Conservation (phyloP, 2,888 invertebrate species). For the Cyaniris semiargus region DNA sequence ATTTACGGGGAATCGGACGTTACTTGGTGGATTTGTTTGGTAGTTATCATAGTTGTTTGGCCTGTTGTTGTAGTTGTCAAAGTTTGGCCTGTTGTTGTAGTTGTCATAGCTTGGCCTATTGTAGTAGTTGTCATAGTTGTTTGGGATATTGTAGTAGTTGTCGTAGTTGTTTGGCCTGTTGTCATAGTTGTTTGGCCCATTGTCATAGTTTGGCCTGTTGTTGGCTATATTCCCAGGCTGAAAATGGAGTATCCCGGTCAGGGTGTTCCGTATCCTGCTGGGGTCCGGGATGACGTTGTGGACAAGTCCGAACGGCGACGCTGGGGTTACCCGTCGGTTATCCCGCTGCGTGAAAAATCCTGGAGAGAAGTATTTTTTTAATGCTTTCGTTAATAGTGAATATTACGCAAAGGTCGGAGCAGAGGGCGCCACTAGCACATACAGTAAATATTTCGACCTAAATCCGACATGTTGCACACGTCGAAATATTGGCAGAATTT, state of each 20-base stretch:
- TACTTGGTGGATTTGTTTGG: constrained; percentile 39
- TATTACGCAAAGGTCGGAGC: background rate
- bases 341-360: constrained; percentile 56
- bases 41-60: constrained; percentile 37
- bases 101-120: constrained; percentile 36
- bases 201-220: constrained; percentile 4
- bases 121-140: constrained; percentile 32
- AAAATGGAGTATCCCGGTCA: constrained; percentile 47
- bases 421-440: too few relatives aligned
- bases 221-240: constrained; percentile 39
- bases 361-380: constrained; percentile 36
- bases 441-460: too few relatives aligned
- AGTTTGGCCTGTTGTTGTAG: constrained; percentile 28
- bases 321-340: constrained; percentile 43
- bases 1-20: constrained; percentile 42
- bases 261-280: constrained; percentile 47
- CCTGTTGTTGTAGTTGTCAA: constrained; percentile 32
- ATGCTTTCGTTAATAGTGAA: background rate
- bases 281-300: constrained; percentile 46
- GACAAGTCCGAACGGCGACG: constrained; percentile 42
- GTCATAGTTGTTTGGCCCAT: constrained; percentile 21
- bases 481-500: too few relatives aligned
- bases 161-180: constrained; percentile 27
- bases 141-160: background rate
- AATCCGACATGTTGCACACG: too few relatives aligned